Base-by-base conservation (phyloP, 2,113 vertebrate genomes). In the Sylvietta virens region DNA sequence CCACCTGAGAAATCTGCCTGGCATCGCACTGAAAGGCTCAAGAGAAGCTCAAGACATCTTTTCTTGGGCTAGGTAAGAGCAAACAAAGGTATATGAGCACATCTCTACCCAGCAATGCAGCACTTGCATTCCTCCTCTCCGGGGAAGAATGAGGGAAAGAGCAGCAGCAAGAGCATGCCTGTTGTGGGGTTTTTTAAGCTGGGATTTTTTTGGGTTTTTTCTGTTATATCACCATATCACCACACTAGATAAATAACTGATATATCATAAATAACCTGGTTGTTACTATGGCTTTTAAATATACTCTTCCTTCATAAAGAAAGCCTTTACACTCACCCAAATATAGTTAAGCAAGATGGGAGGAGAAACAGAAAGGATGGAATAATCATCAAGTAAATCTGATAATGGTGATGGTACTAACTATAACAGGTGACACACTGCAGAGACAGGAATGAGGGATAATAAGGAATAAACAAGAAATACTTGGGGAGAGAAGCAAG, bases 181-280 rank as follows among this genome's bases (percentile, higher is more conserved):
- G 5, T 11, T 44, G 15, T 40, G 9, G n/a, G 7, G 1, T 72
- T 81, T 23, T 54, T 20, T 20, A 42, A 15, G 5, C 1, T 47
- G 10, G 5, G 10, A 1, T 22, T 10, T 39, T 54, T 24, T 50
- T 24, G 1, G 0, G 2, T n/a, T 37, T 35, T 48, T 24, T 7
- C 7, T 56, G 7, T 6, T 50, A 9, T 16, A 27, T 56, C 24
- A 81, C 18, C n/a, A 10, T 22, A n/a, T 39, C n/a, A 78, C 28
- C 35, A 37, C 7, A 72, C 3, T 17, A 57, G 42, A 61, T 5
- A 51, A 82, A 22, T 10, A 83, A 74, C 16, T 33, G 28, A 57
- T 35, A 30, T 13, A n/a, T 5, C 23, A 72, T 28, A 47, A 23
- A 40, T 16, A 48, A 35, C 42, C 72, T 8, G 42, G 40, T 53